phyloP scores from a whole-genome alignment of 2,797 vertebrate genomes.

The Sebastes nivosus region DNA sequence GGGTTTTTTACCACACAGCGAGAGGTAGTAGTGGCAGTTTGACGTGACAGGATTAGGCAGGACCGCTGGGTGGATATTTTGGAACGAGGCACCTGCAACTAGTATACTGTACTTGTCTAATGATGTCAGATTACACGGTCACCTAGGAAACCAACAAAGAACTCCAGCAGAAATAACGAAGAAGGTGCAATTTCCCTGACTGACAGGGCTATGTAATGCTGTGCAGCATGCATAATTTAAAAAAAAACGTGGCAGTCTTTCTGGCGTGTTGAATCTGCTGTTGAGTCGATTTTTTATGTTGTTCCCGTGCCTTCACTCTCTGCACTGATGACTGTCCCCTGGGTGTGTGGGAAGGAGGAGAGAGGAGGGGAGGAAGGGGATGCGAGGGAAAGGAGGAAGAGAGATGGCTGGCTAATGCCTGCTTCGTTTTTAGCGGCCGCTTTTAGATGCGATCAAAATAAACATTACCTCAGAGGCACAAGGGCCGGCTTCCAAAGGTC shows the following conservation, averaged over 20 bases:
- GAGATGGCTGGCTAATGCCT: constrained; percentile 22
- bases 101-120: constrained; percentile 42
- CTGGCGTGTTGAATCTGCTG: constrained; percentile 56
- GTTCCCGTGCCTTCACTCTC: constrained; percentile 45
- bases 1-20: neutral
- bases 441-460: constrained; percentile 66
- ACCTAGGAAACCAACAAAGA: constrained; percentile 66
- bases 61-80: constrained; percentile 25
- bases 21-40: constrained; percentile 7
- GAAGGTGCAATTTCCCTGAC: constrained; percentile 38
- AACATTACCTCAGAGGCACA: constrained; percentile 39
- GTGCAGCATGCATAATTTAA: constrained; percentile 71
- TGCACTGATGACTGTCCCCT: constrained; percentile 47
- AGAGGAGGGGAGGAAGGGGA: constrained; percentile 9
- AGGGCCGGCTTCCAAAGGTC: neutral
- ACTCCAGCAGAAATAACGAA: constrained; percentile 43
- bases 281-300: constrained; percentile 54
- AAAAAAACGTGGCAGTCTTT: constrained; percentile 43
- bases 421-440: constrained; percentile 36
- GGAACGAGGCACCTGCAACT: constrained; percentile 31
- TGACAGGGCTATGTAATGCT: constrained; percentile 53
- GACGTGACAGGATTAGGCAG: constrained; percentile 29
- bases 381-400: neutral
- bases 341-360: constrained; percentile 50
- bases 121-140: constrained; percentile 64